Base-by-base conservation (phyloP, 2,113 vertebrate species). In the Petrocephalus microphthalmus region DNA sequence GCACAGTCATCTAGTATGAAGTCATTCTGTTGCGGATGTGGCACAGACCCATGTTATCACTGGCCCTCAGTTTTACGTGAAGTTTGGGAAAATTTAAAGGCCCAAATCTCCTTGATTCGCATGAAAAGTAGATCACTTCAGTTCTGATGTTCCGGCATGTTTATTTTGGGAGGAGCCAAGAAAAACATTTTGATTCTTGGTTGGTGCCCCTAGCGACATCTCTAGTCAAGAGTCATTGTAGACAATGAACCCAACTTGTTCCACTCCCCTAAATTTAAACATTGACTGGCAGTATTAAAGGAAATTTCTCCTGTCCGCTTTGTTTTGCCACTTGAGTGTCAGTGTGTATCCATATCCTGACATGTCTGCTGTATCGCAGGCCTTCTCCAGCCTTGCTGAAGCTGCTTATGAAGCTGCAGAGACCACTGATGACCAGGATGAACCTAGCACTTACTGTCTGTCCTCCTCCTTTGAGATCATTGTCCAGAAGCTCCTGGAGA, bases 391-490 rank as follows among this genome's bases (percentile, higher is more conserved):
- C 91, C 94, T 99, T 91, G 98, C 98, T 42, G 98, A 99, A 92
- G 98, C 98, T 15, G 98, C 98, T 0, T 99, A 99, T 87, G 98
- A 99, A 92, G 98, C 98, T 87, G 99, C 98, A 7, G 98, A 99
- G 0, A 97, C 98, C 1, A 97, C 97, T 0, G 98, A 99, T 92
- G 98, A 99, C 91, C 97, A 99, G 92, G 98, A 98, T 92, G 98
- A 99, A 74, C 98, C 98, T 84, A 95, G 95, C 91, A 99, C 98
- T 3, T 99, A 99, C 91, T 99, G 98, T 88, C 94, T 99, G 86
- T 99, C 98, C 0, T 97, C 98, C 3, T 99, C 98, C 0, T 99
- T 99, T n/a, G 98, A 99, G 91, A 94, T 98, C 87, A 99, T 99
- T 81, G 98, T 99, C 52, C 98, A 99, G 95, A 99, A 99, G 51